Evolutionary conservation across 1,140 invertebrate genomes (phyloP), one percentile per base, ranked within the genome.

Genomic region (Phenacoccus solenopsis): DNA sequence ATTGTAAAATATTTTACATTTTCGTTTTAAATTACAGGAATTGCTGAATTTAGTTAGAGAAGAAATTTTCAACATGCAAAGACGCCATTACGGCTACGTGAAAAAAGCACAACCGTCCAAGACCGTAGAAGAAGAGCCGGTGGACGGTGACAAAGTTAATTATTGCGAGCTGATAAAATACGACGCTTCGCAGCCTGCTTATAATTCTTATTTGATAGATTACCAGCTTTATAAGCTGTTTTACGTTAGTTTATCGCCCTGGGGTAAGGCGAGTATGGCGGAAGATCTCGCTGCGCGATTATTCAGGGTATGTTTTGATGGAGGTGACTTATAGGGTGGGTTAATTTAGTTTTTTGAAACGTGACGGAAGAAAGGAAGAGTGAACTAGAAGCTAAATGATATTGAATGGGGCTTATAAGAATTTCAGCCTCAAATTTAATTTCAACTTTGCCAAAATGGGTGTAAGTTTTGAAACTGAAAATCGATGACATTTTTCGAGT

Each of bases 141-240:
- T 32, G 5, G 5, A 5, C 4, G 21, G 20, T 4, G 70, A 73
- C 64, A 28, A 49, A 70, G 4, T 21, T 16, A 78, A 83, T 1
- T 82, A 86, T 57, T 81, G 83, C 1, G 85, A 88, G 73, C 79
- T 84, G 59, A 83, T 85, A 56, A 88, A 89, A 78, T 83, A 83
- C 2, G 81, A 83, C 1, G 57, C 67, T 13, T 81, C 83, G 30
- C 84, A 86, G 49, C 84, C 84, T 1, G 87, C 87, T 3, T 93
- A 93, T 76, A 94, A 97, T 77, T 86, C 87, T 0, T 97, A 94
- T 75, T 87, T 87, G 78, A 81, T 97, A 7, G 93, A 96, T 80
- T 97, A 89, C 81, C 89, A 94, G 69, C 86, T 95, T 73, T 98
- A 97, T 80, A 85, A 89, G 74, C 87, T 88, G 32, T 81, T 97